Evolutionary conservation across 2,888 invertebrate genomes (phyloP).

Genomic region (Serripes groenlandicus): DNA sequence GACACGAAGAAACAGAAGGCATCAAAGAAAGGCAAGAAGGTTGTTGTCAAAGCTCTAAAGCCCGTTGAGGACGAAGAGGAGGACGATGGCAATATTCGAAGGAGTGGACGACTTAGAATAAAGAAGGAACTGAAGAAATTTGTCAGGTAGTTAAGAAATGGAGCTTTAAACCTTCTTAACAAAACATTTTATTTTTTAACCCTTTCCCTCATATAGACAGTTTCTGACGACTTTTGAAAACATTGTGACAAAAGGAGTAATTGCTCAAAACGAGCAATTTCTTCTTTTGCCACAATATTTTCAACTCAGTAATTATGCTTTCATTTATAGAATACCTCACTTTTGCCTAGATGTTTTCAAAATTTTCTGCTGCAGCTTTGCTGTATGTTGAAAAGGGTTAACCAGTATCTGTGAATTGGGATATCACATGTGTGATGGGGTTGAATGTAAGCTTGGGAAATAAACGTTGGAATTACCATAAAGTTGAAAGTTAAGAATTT

Average conservation of each 20-base stretch:
- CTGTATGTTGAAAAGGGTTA: no score
- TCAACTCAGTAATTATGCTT: no score
- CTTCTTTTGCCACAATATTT: background rate
- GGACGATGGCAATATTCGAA: conserved; percentile 10
- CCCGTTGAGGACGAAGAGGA: conserved; percentile 11
- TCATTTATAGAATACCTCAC: no score
- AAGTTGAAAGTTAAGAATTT: no score
- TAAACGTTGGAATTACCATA: no score
- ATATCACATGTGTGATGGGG: no score
- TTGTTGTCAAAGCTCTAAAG: conserved; percentile 38
- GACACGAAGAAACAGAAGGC: conserved; percentile 49
- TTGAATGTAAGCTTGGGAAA: no score
- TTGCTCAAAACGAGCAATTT: background rate
- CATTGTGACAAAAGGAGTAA: background rate
- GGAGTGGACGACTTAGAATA: conserved; percentile 28
- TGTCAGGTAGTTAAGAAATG: no score
- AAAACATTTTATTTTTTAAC: background rate
- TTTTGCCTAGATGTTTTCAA: no score
- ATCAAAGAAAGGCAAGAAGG: conserved; percentile 34
- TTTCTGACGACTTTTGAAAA: background rate
- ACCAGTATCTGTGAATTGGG: no score
- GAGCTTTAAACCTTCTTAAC: no score
- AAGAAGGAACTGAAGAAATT: conserved; percentile 14
- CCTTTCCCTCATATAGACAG: background rate
- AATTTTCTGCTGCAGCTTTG: no score